Evolutionary conservation across 2,797 vertebrate species (phyloP), one percentile per base, ranked within the genome.

Genomic region (Mastacembelus armatus): DNA sequence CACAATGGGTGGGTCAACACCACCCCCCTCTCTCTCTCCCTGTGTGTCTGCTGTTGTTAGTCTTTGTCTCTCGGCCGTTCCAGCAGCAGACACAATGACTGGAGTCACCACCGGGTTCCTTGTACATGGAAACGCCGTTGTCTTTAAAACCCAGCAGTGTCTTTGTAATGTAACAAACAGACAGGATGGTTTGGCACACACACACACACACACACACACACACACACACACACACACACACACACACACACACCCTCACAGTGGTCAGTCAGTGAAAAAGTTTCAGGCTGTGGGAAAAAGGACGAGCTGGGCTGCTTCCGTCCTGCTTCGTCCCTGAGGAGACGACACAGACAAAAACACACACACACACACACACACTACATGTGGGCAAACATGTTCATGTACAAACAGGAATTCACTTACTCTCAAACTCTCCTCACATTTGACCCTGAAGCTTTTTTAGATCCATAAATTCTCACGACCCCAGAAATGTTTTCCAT

Each of bases 271-370:
- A 64, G 26, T 81, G 81, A 73, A 74, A 78, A 79, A 52, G 55
- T 76, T 66, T 24, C 1, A 58, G 67, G 60, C 73, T 85, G 86
- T 89, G 88, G 86, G 84, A 88, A 88, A 73, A 32, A 56, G 47
- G 59, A 80, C 10, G 7, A 69, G 51, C 61, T 35, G 73, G 61
- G 62, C n/a, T 39, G 75, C 78, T 80, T 44, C 44, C 47, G 43
- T 35, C 24, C 71, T 51, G 30, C 43, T 77, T 35, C 5, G 35
- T 80, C 83, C 80, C 77, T 0, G 24, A 72, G 81, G 77, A 72
- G 18, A 32, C 19, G n/a, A 12, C 21, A 7, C 59, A 60, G 64
- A 60, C 58, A 73, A 5, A 48, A 33, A 35, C 16, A 42, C 24
- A 59, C 38, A 56, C 64, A 24, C 26, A 33, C 45, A 39, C 30